Evolutionary conservation across 2,797 vertebrate genomes (phyloP).

Genomic region (Delichon dasypus): DNA sequence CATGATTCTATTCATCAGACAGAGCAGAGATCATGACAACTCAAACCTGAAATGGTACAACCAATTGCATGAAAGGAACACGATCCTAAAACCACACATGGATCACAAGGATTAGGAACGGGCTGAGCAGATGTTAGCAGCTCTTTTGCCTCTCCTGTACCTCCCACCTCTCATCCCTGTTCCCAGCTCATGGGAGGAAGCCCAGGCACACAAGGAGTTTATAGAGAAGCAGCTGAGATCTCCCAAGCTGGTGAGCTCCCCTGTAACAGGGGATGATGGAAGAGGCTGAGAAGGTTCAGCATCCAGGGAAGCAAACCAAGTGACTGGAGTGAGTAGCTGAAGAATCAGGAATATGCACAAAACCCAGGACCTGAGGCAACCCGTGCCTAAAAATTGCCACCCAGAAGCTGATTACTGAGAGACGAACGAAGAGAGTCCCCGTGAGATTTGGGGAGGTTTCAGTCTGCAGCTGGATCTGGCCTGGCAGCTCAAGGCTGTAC

Average conservation of each 20-base stretch:
- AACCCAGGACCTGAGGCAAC: background rate
- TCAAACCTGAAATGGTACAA: background rate
- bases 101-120: background rate
- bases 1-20: background rate
- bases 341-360: background rate
- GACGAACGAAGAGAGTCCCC: background rate
- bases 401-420: background rate
- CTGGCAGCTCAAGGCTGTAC: background rate
- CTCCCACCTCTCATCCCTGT: background rate
- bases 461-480: background rate
- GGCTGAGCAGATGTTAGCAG: background rate
- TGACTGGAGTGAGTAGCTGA: background rate
- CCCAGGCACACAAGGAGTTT: background rate
- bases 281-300: background rate
- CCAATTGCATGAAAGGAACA: background rate
- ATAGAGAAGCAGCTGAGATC: background rate
- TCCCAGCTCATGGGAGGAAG: background rate
- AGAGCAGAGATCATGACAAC: background rate
- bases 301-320: background rate
- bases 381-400: fast-evolving
- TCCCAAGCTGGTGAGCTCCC: background rate
- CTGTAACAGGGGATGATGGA: background rate
- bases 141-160: background rate
- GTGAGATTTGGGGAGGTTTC: background rate
- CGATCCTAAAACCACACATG: fast-evolving